These are phyloP conservation scores for Drosophila limbata DNA, from an alignment of 2,888 invertebrate species.

Conservation along the genomic window DNA sequence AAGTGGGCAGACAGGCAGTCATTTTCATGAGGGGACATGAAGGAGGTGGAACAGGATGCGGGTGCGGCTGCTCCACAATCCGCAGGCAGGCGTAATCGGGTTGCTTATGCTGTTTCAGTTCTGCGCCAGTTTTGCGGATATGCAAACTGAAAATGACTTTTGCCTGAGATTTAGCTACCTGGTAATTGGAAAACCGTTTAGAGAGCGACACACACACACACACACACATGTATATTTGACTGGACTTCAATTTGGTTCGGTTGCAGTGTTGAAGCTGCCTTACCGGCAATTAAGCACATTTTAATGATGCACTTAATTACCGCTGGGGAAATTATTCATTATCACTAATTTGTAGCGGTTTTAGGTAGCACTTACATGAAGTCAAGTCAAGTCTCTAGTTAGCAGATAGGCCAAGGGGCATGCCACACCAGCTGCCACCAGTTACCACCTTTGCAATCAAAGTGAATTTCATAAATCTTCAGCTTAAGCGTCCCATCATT, in stretches of 20 bases:
- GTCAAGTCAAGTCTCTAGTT: background rate
- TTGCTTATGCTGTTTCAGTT: conserved; percentile 52
- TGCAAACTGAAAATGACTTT: conserved; percentile 77
- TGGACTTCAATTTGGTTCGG: conserved; percentile 44
- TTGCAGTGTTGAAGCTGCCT: conserved; percentile 32
- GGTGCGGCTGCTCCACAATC: conserved; percentile 34
- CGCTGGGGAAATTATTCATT: conserved; percentile 80
- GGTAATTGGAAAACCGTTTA: conserved; percentile 75
- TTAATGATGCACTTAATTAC: conserved; percentile 79
- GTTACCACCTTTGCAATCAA: conserved; percentile 49
- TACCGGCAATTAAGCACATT: conserved; percentile 59
- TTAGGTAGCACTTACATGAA: conserved; percentile 36
- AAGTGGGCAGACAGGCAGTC: conserved; percentile 32
- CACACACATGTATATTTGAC: background rate
- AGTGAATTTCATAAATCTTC: conserved; percentile 46
- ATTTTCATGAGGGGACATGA: background rate
- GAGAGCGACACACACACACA: conserved; percentile 27
- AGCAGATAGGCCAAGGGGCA: background rate
- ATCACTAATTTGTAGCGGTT: conserved; percentile 74
- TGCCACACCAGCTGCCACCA: conserved; percentile 4
- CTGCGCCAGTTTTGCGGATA: conserved; percentile 53
- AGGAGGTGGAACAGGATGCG: background rate
- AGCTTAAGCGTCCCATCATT: conserved; percentile 37
- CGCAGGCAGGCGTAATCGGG: conserved; percentile 50
- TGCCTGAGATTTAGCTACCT: conserved; percentile 49